A percentile compares a stretch with the other conserved stretches of the same genome.
phyloP scores from a whole-genome alignment of 2,797 vertebrate genomes.

The Spinus pinus region DNA sequence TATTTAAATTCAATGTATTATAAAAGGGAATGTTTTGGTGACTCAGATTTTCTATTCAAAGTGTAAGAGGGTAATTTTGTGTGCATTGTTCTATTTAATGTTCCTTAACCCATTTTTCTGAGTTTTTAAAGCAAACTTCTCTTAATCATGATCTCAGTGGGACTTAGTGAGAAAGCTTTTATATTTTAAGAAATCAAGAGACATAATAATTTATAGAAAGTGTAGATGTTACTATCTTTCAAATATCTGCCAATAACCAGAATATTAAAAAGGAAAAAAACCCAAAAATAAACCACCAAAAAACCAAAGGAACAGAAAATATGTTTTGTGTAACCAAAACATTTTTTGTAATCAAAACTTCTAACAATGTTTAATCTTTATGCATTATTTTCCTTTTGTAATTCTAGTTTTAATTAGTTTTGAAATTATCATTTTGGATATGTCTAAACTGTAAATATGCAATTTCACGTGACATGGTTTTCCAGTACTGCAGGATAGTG shows the following conservation, averaged over 20 bases:
- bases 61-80: not conserved
- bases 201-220: not conserved
- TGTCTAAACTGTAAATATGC: not conserved
- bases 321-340: not conserved
- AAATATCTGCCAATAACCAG: not conserved
- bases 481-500: not conserved
- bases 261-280: not conserved
- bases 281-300: fast-evolving
- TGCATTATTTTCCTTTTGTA: not conserved
- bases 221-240: not conserved
- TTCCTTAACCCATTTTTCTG: not conserved
- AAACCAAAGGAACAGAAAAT: not conserved
- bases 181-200: not conserved
- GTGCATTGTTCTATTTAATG: not conserved
- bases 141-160: fast-evolving
- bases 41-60: not conserved
- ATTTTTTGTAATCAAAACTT: not conserved
- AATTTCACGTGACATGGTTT: not conserved
- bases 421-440: not conserved
- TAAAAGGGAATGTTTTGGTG: not conserved
- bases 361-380: not conserved
- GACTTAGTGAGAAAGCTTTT: not conserved
- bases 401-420: not conserved
- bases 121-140: not conserved
- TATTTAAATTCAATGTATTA: not conserved